phyloP scores from a whole-genome alignment of 2,113 vertebrate species.

The Callochromis pleurospilus region DNA sequence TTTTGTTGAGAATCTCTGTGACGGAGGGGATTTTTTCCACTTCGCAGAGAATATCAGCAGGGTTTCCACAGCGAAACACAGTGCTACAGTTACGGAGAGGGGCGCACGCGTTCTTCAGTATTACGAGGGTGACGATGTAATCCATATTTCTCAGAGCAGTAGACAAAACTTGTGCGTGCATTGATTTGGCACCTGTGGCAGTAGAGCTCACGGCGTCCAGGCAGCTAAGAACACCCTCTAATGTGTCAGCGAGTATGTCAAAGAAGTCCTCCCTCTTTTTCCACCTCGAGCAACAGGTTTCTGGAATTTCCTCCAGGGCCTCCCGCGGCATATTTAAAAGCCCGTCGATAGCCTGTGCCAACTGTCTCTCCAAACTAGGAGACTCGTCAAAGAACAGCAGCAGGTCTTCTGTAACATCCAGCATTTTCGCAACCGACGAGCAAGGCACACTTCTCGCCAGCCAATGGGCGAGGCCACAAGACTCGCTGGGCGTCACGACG shows the following conservation, averaged over 20 bases:
- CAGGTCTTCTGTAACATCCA: constrained; percentile 85
- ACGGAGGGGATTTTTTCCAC: constrained; percentile 80
- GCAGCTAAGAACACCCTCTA: constrained; percentile 84
- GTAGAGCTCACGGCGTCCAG: constrained; percentile 80
- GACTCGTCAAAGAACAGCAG: constrained; percentile 81
- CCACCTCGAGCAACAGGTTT: constrained; percentile 86
- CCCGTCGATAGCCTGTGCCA: constrained; percentile 79
- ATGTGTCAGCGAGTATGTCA: constrained; percentile 84
- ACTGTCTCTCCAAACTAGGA: constrained; percentile 74
- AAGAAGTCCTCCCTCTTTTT: constrained; percentile 88
- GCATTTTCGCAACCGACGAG: constrained; percentile 75
- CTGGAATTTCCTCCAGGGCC: constrained; percentile 77
- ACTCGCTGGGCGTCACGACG: constrained; percentile 85
- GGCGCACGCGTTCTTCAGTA: constrained; percentile 83
- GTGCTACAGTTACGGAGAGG: constrained; percentile 85
- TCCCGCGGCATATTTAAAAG: constrained; percentile 70
- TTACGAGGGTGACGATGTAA: constrained; percentile 85
- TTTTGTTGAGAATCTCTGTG: constrained; percentile 85
- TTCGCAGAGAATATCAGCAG: constrained; percentile 84
- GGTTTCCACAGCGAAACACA: constrained; percentile 83
- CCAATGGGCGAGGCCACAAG: constrained; percentile 89
- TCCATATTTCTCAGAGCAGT: constrained; percentile 82
- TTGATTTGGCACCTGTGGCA: constrained; percentile 59
- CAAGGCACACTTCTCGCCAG: constrained; percentile 83
- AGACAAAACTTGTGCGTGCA: constrained; percentile 80